Evolutionary conservation across 2,113 vertebrate genomes (phyloP).

Genomic region (Himantopus leucocephalus): DNA sequence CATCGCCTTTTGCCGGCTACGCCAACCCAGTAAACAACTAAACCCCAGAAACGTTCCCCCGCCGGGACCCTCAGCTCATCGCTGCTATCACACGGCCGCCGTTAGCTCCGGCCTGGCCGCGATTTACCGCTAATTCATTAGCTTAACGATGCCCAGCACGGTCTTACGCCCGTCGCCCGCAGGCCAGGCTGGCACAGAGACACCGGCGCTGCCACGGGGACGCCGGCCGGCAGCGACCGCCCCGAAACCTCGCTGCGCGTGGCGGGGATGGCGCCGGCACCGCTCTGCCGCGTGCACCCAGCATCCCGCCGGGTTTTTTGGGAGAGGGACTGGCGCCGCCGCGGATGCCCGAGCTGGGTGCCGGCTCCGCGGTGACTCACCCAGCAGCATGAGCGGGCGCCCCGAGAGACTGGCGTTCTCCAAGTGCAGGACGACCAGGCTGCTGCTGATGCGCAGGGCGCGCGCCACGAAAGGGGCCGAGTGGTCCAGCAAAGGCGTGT

Average conservation of each 20-base stretch:
- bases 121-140: background rate
- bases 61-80: background rate
- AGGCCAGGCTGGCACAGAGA: background rate
- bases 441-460: conserved; percentile 91
- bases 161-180: no score
- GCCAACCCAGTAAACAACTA: background rate
- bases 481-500: conserved; percentile 89
- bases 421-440: conserved; percentile 88
- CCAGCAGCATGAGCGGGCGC: conserved; percentile 90
- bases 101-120: background rate
- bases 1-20: no score
- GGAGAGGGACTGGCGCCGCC: background rate
- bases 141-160: background rate
- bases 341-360: no score
- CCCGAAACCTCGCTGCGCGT: rapidly evolving
- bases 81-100: background rate
- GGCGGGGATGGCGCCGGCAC: rapidly evolving
- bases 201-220: rapidly evolving
- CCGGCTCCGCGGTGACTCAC: conserved; percentile 66
- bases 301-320: background rate
- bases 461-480: conserved; percentile 92
- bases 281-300: rapidly evolving
- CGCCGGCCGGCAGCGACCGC: background rate
- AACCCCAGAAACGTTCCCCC: background rate
- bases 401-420: conserved; percentile 88